Conservation (phyloP, 2,113 vertebrate genomes). For the Garra rufa region DNA sequence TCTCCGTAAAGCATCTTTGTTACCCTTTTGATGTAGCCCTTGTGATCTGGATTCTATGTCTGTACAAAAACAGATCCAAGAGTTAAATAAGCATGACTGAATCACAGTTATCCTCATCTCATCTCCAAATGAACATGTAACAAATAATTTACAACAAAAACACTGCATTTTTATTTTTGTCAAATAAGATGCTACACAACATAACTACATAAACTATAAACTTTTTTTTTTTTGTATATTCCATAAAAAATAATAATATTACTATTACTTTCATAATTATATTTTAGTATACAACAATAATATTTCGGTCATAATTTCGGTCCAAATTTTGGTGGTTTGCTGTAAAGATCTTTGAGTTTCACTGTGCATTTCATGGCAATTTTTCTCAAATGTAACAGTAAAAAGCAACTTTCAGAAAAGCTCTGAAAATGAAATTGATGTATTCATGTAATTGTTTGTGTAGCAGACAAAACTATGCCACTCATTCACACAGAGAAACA, state of each 20-base stretch:
- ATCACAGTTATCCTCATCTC: background rate
- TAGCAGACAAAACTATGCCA: background rate
- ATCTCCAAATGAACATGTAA: background rate
- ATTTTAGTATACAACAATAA: too few relatives aligned
- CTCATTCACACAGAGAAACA: background rate
- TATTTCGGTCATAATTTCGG: too few relatives aligned
- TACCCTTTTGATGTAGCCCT: constrained; percentile 81
- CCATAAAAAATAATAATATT: too few relatives aligned
- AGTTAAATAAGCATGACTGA: background rate
- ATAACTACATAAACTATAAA: too few relatives aligned
- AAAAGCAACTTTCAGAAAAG: background rate
- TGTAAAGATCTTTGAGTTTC: background rate
- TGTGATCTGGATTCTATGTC: constrained; percentile 76
- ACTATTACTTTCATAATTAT: too few relatives aligned
- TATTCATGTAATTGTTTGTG: background rate
- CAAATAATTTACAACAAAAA: too few relatives aligned
- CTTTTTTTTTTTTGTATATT: too few relatives aligned
- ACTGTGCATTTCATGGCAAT: background rate
- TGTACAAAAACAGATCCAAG: constrained; percentile 50
- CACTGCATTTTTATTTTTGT: too few relatives aligned
- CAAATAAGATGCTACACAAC: too few relatives aligned
- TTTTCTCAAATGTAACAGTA: background rate
- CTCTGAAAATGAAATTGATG: background rate
- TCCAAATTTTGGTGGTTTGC: too few relatives aligned
- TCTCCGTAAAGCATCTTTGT: constrained; percentile 81